Percentiles rank a stretch among this genome's conserved stretches.
Conservation (phyloP, 2,888 invertebrate species). For the Xylota segnis region DNA sequence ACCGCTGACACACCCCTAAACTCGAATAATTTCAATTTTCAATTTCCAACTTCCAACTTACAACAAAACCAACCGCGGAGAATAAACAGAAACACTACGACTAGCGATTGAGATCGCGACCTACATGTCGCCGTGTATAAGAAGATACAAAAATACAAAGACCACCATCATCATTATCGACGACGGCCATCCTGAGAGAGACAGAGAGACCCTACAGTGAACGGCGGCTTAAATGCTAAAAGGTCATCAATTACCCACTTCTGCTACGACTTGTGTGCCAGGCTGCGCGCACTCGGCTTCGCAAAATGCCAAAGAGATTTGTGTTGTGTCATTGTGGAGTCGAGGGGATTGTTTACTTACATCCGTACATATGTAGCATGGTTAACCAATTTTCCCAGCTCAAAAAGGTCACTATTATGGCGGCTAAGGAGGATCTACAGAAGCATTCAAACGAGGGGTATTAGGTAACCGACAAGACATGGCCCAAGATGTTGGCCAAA, state of each 20-base stretch:
- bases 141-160: conserved; percentile 25
- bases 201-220: conserved; percentile 50
- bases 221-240: conserved; percentile 68
- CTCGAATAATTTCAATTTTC: conserved; percentile 18
- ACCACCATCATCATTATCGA: conserved; percentile 39
- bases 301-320: conserved; percentile 73
- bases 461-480: conserved; percentile 48
- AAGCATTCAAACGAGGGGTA: conserved; percentile 19
- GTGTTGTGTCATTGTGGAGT: conserved; percentile 65
- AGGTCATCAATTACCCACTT: conserved; percentile 75
- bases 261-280: conserved; percentile 64
- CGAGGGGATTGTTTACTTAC: conserved; percentile 50
- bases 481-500: conserved; percentile 4
- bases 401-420: conserved; percentile 62
- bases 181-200: conserved; percentile 23
- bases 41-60: conserved; percentile 1
- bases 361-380: conserved; percentile 12
- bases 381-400: conserved; percentile 63
- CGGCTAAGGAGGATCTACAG: conserved; percentile 19
- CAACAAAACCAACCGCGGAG: neutral
- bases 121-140: conserved; percentile 56
- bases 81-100: conserved; percentile 11
- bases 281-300: conserved; percentile 40
- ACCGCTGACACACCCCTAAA: conserved; percentile 53
- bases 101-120: conserved; percentile 58